Conservation (phyloP, 2,113 vertebrate genomes). For the Paramisgurnus dabryanus region DNA sequence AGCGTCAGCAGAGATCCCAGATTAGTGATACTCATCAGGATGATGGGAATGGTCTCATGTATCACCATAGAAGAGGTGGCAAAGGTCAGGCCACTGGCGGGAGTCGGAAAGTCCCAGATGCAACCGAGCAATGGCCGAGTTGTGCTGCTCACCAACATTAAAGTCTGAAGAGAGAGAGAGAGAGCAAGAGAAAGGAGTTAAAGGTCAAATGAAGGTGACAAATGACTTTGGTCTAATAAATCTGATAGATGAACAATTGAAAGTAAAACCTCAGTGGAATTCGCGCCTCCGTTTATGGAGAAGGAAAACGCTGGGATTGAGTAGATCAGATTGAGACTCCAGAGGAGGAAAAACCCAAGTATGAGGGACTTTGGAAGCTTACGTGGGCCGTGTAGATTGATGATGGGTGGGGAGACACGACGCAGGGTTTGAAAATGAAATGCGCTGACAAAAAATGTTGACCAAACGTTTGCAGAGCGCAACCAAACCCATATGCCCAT, state of each 20-base stretch:
- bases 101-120: constrained; percentile 75
- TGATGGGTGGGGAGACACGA: constrained; percentile 58
- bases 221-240: neutral
- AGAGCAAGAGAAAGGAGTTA: neutral
- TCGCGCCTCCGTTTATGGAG: constrained; percentile 65
- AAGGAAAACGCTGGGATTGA: constrained; percentile 75
- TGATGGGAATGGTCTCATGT: constrained; percentile 74
- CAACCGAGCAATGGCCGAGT: constrained; percentile 78
- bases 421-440: constrained; percentile 77
- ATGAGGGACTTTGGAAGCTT: constrained; percentile 54
- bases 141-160: constrained; percentile 79
- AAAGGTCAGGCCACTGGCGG: constrained; percentile 66
- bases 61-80: constrained; percentile 77
- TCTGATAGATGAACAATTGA: neutral
- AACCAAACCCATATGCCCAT: constrained; percentile 81
- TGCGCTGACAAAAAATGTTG: constrained; percentile 74
- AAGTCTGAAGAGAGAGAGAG: constrained; percentile 56
- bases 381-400: constrained; percentile 14
- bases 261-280: constrained; percentile 72
- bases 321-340: constrained; percentile 73
- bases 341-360: constrained; percentile 63
- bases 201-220: neutral
- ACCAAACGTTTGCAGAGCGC: constrained; percentile 78
- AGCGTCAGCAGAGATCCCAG: constrained; percentile 74
- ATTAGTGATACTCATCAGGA: constrained; percentile 76